A percentile compares a stretch with the other conserved stretches of the same genome.
phyloP scores from a whole-genome alignment of 2,113 vertebrate genomes.

The Epinephelus lanceolatus region DNA sequence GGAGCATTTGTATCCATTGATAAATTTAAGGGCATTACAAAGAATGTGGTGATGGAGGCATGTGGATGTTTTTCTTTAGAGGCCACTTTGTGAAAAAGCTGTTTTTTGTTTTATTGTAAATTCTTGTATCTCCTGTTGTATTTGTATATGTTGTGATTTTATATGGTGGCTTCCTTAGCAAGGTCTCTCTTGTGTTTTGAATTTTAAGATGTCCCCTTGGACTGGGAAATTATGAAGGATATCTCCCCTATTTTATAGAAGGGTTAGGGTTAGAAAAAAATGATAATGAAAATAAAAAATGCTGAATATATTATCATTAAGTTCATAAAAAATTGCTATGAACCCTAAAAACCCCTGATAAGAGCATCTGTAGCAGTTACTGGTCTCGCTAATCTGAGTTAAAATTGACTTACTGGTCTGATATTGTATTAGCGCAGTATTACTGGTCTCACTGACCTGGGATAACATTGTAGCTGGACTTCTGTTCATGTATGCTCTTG shows the following conservation, averaged over 20 bases:
- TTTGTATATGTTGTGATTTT: too few relatives aligned
- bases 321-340: neutral
- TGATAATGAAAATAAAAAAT: too few relatives aligned
- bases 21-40: too few relatives aligned
- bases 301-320: neutral
- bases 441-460: slow-evolving; percentile 87
- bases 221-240: neutral
- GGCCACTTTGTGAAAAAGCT: too few relatives aligned
- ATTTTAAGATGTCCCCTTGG: neutral
- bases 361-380: neutral
- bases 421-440: slow-evolving; percentile 30
- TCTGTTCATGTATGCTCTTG: slow-evolving; percentile 79
- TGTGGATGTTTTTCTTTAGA: too few relatives aligned
- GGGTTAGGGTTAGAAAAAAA: too few relatives aligned
- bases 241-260: neutral
- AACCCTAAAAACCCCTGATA: neutral
- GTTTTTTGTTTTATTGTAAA: too few relatives aligned
- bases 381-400: neutral
- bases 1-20: too few relatives aligned
- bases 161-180: too few relatives aligned
- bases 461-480: slow-evolving; percentile 88
- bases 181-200: too few relatives aligned
- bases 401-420: slow-evolving; percentile 84
- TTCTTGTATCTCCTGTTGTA: too few relatives aligned
- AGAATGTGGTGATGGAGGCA: too few relatives aligned